phyloP scores from a whole-genome alignment of 2,888 invertebrate species.

The Sarcophaga subvicina region DNA sequence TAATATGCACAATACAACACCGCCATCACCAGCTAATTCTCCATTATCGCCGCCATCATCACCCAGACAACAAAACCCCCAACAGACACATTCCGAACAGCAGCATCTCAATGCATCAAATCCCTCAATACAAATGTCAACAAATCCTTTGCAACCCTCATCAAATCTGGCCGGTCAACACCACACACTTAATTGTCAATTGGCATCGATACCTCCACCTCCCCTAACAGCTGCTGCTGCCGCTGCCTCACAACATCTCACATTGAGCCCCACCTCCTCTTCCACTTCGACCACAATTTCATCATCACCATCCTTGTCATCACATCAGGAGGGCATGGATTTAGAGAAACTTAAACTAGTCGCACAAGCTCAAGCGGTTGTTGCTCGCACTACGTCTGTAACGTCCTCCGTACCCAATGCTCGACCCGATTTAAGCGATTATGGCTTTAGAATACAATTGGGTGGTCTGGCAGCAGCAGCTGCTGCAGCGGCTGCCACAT shows the following conservation, averaged over 20 bases:
- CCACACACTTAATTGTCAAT: slow-evolving; percentile 55
- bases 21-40: slow-evolving; percentile 78
- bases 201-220: slow-evolving; percentile 53
- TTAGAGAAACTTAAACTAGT: slow-evolving; percentile 81
- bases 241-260: slow-evolving; percentile 55
- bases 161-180: slow-evolving; percentile 31
- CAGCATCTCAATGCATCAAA: slow-evolving; percentile 65
- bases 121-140: slow-evolving; percentile 65
- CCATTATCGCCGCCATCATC: slow-evolving; percentile 67
- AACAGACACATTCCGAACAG: slow-evolving; percentile 70
- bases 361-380: slow-evolving; percentile 77
- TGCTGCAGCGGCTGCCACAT: slow-evolving; percentile 80
- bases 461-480: slow-evolving; percentile 81
- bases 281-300: slow-evolving; percentile 66
- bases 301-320: slow-evolving; percentile 63
- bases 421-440: slow-evolving; percentile 81
- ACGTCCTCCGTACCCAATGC: slow-evolving; percentile 69
- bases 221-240: neutral
- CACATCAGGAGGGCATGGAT: slow-evolving; percentile 78
- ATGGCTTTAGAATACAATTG: slow-evolving; percentile 82
- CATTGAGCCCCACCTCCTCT: slow-evolving; percentile 68
- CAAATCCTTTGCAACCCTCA: slow-evolving; percentile 71
- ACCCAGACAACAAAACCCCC: slow-evolving; percentile 11
- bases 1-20: slow-evolving; percentile 70
- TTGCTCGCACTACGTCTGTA: slow-evolving; percentile 72